Evolutionary conservation across 2,888 invertebrate genomes (phyloP).

Genomic region (Ichneumoninae sp.): DNA sequence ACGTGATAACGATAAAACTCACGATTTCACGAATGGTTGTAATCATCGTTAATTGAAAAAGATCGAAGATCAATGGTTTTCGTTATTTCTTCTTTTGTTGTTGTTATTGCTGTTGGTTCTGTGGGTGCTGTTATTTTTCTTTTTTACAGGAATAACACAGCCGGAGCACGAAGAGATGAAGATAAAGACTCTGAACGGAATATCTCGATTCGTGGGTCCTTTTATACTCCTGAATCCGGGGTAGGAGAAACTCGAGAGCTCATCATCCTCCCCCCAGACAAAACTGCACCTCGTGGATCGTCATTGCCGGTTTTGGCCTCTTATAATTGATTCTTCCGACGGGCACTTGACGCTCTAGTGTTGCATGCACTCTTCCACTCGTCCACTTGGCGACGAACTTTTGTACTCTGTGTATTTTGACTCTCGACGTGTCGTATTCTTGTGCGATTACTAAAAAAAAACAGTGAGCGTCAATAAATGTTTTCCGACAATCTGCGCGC

Average conservation of each 20-base stretch:
- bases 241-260: background rate
- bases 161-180: slow-evolving; percentile 1
- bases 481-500: background rate
- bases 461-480: background rate
- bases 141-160: slow-evolving; percentile 10
- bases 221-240: slow-evolving; percentile 14
- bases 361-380: background rate
- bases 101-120: too few species aligned
- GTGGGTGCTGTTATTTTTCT: slow-evolving; percentile 5
- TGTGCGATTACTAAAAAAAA: too few species aligned
- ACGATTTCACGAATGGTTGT: slow-evolving; percentile 53
- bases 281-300: slow-evolving; percentile 35
- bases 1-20: slow-evolving; percentile 27
- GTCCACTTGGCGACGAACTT: slow-evolving; percentile 1
- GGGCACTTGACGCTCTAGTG: slow-evolving; percentile 22
- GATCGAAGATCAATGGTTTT: background rate
- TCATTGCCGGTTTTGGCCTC: slow-evolving; percentile 21
- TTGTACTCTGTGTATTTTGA: slow-evolving; percentile 17
- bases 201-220: slow-evolving; percentile 6
- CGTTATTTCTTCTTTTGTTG: slow-evolving; percentile 32
- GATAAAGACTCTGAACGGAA: background rate
- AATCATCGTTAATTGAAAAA: slow-evolving; percentile 16
- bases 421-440: background rate
- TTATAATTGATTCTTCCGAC: slow-evolving; percentile 7
- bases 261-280: slow-evolving; percentile 36